Evolutionary conservation across 1,140 invertebrate species (phyloP), one percentile per base, ranked within the genome.

Genomic region (Tenebrio molitor): DNA sequence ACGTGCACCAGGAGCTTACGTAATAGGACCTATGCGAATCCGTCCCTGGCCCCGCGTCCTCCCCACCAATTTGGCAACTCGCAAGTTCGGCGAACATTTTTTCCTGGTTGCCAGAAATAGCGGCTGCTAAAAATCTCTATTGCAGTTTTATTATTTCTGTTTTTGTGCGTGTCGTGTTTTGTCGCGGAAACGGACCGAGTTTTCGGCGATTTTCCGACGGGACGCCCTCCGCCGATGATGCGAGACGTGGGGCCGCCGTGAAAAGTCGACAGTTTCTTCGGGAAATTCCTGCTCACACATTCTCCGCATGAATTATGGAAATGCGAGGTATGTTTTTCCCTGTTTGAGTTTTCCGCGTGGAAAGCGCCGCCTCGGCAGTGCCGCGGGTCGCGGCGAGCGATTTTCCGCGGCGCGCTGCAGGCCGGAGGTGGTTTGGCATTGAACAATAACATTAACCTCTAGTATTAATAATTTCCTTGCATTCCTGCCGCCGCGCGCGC

Each of bases 51-150:
- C 73, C 73, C 73, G 68, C 73, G 46, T 41, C 42, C 68, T 42
- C 71, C 71, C 68, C 71, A 72, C 71, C 74, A 72, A 62, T 77
- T 77, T 75, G 76, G 76, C 76, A 77, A 74, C 63, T 75, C 71
- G 76, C 69, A 72, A 72, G 69, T 65, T 77, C 65, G 41, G 68
- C 66, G 44, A 75, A 70, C 73, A 80, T 81, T 81, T 79, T 81
- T 81, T 80, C 80, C 79, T 80, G 80, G 78, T 81, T 80, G 74
- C 76, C 80, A 80, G 78, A 80, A 81, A 77, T 81, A 81, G 79
- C 73, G 74, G 74, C 72, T 73, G 78, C 74, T 76, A 67, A 75
- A 73, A 78, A 77, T 72, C 50, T 58, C 50, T 25, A 58, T 58
- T 58, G 50, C 50, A 58, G 50, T 58, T 58, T 14, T 58, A 58